These are phyloP conservation scores for Pygocentrus nattereri DNA, from an alignment of 2,797 vertebrate genomes.

Conservation along the genomic window DNA sequence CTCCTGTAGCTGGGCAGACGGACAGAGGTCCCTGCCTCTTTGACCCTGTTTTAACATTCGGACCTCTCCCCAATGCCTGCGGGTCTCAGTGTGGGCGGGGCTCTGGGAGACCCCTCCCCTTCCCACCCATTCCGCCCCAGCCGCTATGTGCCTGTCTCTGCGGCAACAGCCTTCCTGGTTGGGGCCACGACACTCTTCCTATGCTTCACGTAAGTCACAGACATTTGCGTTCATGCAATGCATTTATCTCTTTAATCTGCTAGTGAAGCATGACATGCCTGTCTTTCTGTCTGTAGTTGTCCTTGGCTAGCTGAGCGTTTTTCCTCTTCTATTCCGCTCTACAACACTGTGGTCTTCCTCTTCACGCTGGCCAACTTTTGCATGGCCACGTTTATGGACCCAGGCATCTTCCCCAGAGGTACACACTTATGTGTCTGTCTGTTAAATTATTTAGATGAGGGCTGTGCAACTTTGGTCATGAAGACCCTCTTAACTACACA, in stretches of 20 bases:
- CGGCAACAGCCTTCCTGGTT: slow-evolving; percentile 93
- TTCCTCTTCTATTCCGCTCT: slow-evolving; percentile 89
- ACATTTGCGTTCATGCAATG: neutral
- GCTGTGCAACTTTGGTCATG: no score
- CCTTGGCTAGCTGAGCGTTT: slow-evolving; percentile 90
- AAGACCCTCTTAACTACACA: no score
- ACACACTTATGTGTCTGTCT: slow-evolving; percentile 43
- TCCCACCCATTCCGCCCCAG: slow-evolving; percentile 93
- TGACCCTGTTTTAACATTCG: slow-evolving; percentile 44
- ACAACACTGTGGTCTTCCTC: slow-evolving; percentile 91
- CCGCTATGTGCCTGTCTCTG: slow-evolving; percentile 95
- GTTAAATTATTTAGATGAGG: neutral
- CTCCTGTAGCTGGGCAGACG: slow-evolving; percentile 60
- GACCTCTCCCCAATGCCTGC: slow-evolving; percentile 74
- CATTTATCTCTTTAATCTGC: neutral
- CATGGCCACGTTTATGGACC: slow-evolving; percentile 99
- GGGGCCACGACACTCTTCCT: slow-evolving; percentile 97
- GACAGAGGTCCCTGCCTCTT: slow-evolving; percentile 62
- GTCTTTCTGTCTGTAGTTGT: slow-evolving; percentile 78
- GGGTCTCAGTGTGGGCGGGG: slow-evolving; percentile 78
- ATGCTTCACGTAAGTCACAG: slow-evolving; percentile 93
- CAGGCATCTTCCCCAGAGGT: slow-evolving; percentile 98
- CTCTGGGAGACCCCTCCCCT: slow-evolving; percentile 81
- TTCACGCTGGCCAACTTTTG: slow-evolving; percentile 98
- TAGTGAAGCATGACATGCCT: neutral